phyloP scores from a whole-genome alignment of 2,888 invertebrate genomes.

The Archaeoteleia sp. region DNA sequence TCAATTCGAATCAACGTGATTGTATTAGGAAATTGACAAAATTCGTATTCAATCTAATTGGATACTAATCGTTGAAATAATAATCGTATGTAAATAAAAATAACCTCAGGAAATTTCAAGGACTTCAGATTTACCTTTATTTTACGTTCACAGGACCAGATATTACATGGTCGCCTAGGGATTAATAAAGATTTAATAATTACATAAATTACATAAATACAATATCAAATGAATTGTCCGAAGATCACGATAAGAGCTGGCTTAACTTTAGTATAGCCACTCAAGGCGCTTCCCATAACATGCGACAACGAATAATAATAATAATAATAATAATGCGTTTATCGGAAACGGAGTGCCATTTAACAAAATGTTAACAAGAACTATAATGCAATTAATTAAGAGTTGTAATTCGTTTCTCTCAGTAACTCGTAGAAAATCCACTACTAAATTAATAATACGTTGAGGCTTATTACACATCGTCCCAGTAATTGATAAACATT shows the following conservation, averaged over 20 bases:
- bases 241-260: slow-evolving; percentile 14
- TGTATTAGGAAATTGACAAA: too few species aligned
- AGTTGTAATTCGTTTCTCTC: slow-evolving; percentile 17
- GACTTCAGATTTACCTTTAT: slow-evolving; percentile 31
- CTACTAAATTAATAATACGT: slow-evolving; percentile 1
- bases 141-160: slow-evolving; percentile 42
- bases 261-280: slow-evolving; percentile 18
- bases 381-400: slow-evolving; percentile 33
- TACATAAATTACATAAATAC: slow-evolving; percentile 46
- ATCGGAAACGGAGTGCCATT: slow-evolving; percentile 30
- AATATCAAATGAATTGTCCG: slow-evolving; percentile 36
- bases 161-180: slow-evolving; percentile 39
- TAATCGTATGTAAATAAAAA: too few species aligned
- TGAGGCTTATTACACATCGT: too few species aligned
- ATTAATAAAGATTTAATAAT: slow-evolving; percentile 38
- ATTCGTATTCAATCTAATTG: too few species aligned
- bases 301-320: slow-evolving; percentile 41
- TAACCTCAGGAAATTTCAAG: too few species aligned
- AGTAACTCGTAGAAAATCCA: slow-evolving; percentile 7
- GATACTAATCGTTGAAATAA: too few species aligned
- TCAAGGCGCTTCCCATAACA: slow-evolving; percentile 34
- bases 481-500: too few species aligned
- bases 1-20: too few species aligned
- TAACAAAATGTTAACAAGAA: slow-evolving; percentile 48
- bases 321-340: slow-evolving; percentile 27